Percentiles rank a stretch among this genome's conserved stretches.
phyloP scores from a whole-genome alignment of 1,140 invertebrate species.

The Polypedilum vanderplanki region DNA sequence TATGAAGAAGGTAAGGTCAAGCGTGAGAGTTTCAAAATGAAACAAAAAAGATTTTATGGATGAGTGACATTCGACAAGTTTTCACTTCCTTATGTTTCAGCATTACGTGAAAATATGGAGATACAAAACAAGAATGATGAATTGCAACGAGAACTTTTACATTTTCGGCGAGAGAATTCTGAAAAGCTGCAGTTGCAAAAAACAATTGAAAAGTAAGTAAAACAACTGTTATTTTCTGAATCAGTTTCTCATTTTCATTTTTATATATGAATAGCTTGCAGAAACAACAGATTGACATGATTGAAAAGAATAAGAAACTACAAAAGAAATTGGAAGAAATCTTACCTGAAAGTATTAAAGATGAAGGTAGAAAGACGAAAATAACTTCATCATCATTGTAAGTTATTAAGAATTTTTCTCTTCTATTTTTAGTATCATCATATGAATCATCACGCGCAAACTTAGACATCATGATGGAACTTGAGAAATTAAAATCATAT shows the following conservation, averaged over 20 bases:
- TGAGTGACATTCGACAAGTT: neutral
- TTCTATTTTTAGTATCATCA: conserved; percentile 36
- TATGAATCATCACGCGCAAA: conserved; percentile 31
- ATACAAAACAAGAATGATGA: conserved; percentile 24
- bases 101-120: conserved; percentile 22
- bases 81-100: conserved; percentile 10
- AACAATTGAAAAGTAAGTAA: conserved; percentile 21
- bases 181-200: conserved; percentile 19
- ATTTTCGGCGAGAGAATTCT: neutral
- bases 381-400: too few species aligned
- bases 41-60: neutral
- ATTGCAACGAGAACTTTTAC: neutral
- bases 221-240: neutral
- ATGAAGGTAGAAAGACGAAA: conserved; percentile 31
- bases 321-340: conserved; percentile 35
- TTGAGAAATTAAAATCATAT: conserved; percentile 38
- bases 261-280: conserved; percentile 29
- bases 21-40: neutral
- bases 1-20: conserved; percentile 22
- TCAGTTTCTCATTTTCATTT: neutral
- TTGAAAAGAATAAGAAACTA: conserved; percentile 38
- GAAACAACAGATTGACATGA: conserved; percentile 38
- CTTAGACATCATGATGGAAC: conserved; percentile 37
- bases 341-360: conserved; percentile 22
- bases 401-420: conserved; percentile 35